Evolutionary conservation across 64 coral and sea anemone genomes (phyloP), one percentile per base, ranked within the genome.

Genomic region (Montipora capricornis): DNA sequence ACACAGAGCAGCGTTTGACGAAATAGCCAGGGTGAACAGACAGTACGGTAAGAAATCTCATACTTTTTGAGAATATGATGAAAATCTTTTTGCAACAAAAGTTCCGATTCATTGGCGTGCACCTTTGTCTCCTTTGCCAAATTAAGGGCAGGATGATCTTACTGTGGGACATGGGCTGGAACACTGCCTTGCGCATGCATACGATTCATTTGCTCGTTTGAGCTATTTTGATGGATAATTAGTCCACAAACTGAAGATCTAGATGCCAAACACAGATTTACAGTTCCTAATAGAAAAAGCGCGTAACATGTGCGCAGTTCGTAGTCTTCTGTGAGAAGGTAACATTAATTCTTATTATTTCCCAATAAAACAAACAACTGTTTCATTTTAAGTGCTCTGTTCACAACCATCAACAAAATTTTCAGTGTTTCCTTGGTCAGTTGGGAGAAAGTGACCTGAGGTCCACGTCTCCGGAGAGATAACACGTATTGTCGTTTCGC

Each of bases 1-100:
- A 86, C 82, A 50, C n/a, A 44, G 4, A 13, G 82, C 66, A 68
- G 82, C 82, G 6, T 86, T 86, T 86, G 82, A 86, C 47, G 46
- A 86, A 48, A 86, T 86, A 73, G 64, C 82, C 44, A 86, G 44
- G 71, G 82, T 86, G 8, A 86, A 86, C n/a, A 0, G 71, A 16
- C 62, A 51, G 5, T 86, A 86, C 47, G 82, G 82, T 86, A 86
- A 86, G 66, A 64, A 4, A 50, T 17, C 67, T 44, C 68, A 12
- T 8, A 12, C 59, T 83, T 55, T 49, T 37, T 37, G 37, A 13
- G 12, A 5, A 16, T 15, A 29, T 17, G 16, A 10, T 68, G 46
- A 8, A 44, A 66, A 26, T 46, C 8, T 4, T 47, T 47, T 68
- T 6, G 10, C 8, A n/a, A 11, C 8, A 50, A 20, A 70, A 7